phyloP scores from a whole-genome alignment of 1,140 invertebrate genomes.

The Brachionus calyciflorus region DNA sequence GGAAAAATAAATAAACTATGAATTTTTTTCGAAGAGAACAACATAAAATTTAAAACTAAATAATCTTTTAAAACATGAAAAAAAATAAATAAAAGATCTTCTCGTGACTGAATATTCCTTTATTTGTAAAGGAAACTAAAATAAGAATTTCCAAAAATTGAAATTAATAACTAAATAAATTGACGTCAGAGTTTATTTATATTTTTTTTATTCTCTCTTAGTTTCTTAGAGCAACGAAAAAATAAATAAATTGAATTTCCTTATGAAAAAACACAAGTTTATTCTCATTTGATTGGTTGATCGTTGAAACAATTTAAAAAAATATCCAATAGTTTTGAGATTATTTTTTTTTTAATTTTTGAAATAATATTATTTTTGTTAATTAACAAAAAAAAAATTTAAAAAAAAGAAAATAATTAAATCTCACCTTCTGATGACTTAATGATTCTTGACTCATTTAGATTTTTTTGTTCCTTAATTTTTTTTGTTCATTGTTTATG shows the following conservation, averaged over 20 bases:
- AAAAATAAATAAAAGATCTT: background rate
- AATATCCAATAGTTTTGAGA: too few relatives aligned
- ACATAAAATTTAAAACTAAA: background rate
- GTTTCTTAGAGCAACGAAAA: too few relatives aligned
- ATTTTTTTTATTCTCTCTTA: background rate
- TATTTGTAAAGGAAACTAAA: conserved; percentile 6
- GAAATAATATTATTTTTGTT: too few relatives aligned
- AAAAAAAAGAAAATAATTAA: conserved; percentile 4
- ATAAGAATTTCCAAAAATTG: background rate
- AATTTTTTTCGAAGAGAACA: background rate
- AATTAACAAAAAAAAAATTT: too few relatives aligned
- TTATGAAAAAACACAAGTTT: too few relatives aligned
- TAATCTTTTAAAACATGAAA: conserved; percentile 39
- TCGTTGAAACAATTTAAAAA: too few relatives aligned
- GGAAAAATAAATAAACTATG: too few relatives aligned
- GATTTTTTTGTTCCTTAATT: too few relatives aligned
- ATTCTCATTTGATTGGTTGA: too few relatives aligned
- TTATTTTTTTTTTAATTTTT: too few relatives aligned
- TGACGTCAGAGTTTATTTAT: conserved; percentile 34
- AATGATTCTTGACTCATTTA: too few relatives aligned
- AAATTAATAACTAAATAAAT: conserved; percentile 46
- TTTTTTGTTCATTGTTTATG: conserved; percentile 6
- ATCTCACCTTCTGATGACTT: conserved; percentile 28
- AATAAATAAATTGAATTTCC: too few relatives aligned
- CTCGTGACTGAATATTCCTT: conserved; percentile 43